These are phyloP conservation scores for Ptyas mucosa DNA, from an alignment of 2,113 vertebrate genomes.

Conservation along the genomic window DNA sequence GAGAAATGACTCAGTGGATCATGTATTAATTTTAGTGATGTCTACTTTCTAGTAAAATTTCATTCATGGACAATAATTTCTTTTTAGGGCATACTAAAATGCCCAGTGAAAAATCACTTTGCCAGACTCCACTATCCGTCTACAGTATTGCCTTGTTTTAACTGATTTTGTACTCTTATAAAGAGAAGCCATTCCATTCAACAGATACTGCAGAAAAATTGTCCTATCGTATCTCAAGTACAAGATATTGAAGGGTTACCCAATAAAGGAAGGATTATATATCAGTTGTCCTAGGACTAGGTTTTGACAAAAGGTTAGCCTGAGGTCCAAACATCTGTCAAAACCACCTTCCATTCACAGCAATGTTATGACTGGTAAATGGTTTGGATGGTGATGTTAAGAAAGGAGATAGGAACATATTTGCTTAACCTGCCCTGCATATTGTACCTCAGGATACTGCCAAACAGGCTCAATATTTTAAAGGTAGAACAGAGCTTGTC, in stretches of 20 bases:
- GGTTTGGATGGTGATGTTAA: not conserved
- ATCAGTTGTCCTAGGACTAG: not conserved
- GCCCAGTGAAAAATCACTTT: not conserved
- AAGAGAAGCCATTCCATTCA: not conserved
- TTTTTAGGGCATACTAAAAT: not conserved
- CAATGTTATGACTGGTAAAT: not conserved
- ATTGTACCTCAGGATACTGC: not conserved
- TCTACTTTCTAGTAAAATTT: not conserved
- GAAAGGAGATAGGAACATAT: not conserved
- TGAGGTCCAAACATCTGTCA: not conserved
- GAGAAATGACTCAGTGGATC: not conserved
- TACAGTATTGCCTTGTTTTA: not conserved
- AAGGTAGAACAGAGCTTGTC: not conserved
- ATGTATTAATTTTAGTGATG: too few species aligned
- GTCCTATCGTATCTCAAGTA: not conserved
- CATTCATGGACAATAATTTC: not conserved
- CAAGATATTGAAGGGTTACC: not conserved
- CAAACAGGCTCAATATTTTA: not conserved
- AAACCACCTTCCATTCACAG: not conserved
- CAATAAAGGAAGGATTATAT: not conserved
- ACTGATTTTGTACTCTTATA: not conserved
- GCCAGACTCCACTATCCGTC: not conserved
- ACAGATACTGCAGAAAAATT: not conserved
- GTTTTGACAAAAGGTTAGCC: not conserved
- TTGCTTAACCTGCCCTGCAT: not conserved